Evolutionary conservation across 2,888 invertebrate genomes (phyloP).

Genomic region (Tachina fera): DNA sequence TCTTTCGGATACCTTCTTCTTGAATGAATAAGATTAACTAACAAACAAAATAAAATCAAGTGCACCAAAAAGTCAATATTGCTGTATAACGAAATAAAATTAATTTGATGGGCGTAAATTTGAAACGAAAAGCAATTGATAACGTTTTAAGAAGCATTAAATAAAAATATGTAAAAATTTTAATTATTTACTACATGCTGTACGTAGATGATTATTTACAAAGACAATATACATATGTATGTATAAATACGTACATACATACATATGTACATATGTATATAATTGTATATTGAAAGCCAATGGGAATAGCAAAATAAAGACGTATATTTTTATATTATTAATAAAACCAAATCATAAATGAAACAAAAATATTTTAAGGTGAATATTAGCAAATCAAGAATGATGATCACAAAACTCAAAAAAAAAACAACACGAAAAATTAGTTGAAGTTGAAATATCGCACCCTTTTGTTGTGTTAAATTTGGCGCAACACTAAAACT

Average conservation of each 20-base stretch:
- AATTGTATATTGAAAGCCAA: neutral
- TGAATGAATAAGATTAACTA: slow-evolving; percentile 41
- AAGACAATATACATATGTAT: neutral
- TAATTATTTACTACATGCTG: slow-evolving; percentile 36
- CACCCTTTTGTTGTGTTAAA: slow-evolving; percentile 83
- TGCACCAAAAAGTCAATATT: slow-evolving; percentile 42
- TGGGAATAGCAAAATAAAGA: slow-evolving; percentile 32
- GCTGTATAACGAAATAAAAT: slow-evolving; percentile 42
- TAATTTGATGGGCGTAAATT: slow-evolving; percentile 60
- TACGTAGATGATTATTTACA: slow-evolving; percentile 37
- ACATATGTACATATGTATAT: neutral
- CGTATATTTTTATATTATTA: slow-evolving; percentile 26
- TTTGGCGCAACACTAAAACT: slow-evolving; percentile 95
- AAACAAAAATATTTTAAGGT: neutral
- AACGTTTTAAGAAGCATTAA: slow-evolving; percentile 35
- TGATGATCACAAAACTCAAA: slow-evolving; percentile 6
- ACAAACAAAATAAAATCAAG: slow-evolving; percentile 48
- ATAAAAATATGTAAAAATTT: slow-evolving; percentile 25
- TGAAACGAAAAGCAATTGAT: slow-evolving; percentile 44
- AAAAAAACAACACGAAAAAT: slow-evolving; percentile 45
- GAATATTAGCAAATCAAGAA: slow-evolving; percentile 41
- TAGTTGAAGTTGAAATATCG: slow-evolving; percentile 73
- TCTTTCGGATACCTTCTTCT: slow-evolving; percentile 63
- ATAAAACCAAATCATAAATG: slow-evolving; percentile 40
- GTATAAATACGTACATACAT: neutral